Conservation (phyloP, 2,888 invertebrate species). For the Drosophila testacea region DNA sequence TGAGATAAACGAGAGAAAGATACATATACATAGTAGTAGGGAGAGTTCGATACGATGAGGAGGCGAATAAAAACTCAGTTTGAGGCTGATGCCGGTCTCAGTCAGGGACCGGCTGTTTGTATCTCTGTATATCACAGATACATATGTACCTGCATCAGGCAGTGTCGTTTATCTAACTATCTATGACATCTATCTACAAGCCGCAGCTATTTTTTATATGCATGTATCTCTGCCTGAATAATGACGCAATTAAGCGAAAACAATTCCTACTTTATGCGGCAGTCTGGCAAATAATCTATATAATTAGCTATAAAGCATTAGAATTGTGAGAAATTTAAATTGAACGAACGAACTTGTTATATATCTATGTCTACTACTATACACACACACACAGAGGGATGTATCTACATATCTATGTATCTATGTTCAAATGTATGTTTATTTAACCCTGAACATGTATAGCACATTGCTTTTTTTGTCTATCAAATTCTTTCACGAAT, state of each 20-base stretch:
- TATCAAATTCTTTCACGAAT: slow-evolving; percentile 62
- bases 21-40: slow-evolving; percentile 8
- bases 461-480: slow-evolving; percentile 42
- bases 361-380: background rate
- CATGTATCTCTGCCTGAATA: slow-evolving; percentile 43
- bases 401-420: slow-evolving; percentile 14
- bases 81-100: slow-evolving; percentile 59
- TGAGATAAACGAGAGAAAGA: slow-evolving; percentile 45
- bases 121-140: slow-evolving; percentile 29
- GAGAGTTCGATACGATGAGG: background rate
- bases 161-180: slow-evolving; percentile 65
- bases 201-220: slow-evolving; percentile 17
- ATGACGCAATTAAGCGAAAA: slow-evolving; percentile 68
- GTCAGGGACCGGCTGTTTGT: slow-evolving; percentile 22
- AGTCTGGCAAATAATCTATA: slow-evolving; percentile 59
- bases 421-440: slow-evolving; percentile 31
- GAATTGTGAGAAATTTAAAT: slow-evolving; percentile 40
- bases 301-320: slow-evolving; percentile 51
- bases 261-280: slow-evolving; percentile 51
- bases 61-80: slow-evolving; percentile 48
- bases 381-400: background rate
- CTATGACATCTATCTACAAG: slow-evolving; percentile 61
- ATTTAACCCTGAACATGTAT: slow-evolving; percentile 71
- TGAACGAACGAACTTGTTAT: slow-evolving; percentile 27
- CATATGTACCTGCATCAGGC: slow-evolving; percentile 25